Evolutionary conservation across 2,797 vertebrate genomes (phyloP).

Genomic region (Epinephelus malabaricus): DNA sequence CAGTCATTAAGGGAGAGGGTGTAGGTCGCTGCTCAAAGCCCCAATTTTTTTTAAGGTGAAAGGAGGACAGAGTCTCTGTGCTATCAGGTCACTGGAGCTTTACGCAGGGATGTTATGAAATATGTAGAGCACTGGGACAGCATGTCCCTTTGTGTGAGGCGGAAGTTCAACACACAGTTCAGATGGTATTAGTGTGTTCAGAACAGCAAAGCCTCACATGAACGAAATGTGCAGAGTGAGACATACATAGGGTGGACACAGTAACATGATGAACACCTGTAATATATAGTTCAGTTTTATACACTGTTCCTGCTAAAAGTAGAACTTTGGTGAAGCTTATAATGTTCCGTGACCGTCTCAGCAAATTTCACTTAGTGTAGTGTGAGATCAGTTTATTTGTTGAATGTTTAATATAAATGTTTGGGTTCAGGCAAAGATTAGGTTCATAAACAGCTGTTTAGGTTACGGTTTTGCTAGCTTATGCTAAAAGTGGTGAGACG

Average conservation of each 20-base stretch:
- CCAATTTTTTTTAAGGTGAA: slow-evolving; percentile 35
- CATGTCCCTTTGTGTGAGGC: slow-evolving; percentile 6
- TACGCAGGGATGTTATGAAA: slow-evolving; percentile 57
- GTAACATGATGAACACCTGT: neutral
- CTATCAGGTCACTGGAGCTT: slow-evolving; percentile 63
- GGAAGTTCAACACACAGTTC: neutral
- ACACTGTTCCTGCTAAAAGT: neutral
- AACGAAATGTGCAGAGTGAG: neutral
- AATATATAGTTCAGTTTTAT: neutral
- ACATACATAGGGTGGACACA: neutral
- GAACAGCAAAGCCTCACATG: neutral
- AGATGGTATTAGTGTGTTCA: slow-evolving; percentile 18
- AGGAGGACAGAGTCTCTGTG: slow-evolving; percentile 61
- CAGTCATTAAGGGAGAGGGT: slow-evolving; percentile 43
- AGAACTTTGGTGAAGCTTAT: no score
- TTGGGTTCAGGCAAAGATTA: no score
- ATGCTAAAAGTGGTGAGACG: no score
- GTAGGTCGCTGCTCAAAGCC: slow-evolving; percentile 23
- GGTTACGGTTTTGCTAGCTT: no score
- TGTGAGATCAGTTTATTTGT: no score
- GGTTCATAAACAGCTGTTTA: no score
- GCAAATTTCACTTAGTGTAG: no score
- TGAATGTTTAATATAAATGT: no score
- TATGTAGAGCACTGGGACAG: slow-evolving; percentile 58
- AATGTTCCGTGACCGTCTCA: no score